Conservation (phyloP, 2,888 invertebrate species). For the Diaprepes abbreviatus region DNA sequence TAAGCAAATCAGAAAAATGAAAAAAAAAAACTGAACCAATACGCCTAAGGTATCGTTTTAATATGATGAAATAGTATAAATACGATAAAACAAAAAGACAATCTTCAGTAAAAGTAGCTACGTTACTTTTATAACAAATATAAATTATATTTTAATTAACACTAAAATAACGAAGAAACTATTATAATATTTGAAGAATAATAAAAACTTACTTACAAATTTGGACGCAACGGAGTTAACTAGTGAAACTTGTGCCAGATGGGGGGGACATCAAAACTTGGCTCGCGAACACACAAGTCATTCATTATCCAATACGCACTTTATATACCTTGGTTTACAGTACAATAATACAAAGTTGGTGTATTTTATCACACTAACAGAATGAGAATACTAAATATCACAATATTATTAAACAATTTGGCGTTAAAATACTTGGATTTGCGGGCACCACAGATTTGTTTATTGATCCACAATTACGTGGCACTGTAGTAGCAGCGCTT, state of each 20-base stretch:
- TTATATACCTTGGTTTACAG: constrained; percentile 44
- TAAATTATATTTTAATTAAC: background rate
- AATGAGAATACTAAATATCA: constrained; percentile 68
- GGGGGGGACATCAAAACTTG: constrained; percentile 60
- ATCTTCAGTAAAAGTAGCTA: too few species aligned
- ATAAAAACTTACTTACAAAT: constrained; percentile 63
- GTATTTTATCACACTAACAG: constrained; percentile 62
- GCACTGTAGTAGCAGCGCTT: constrained; percentile 61
- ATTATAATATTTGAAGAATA: too few species aligned
- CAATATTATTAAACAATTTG: constrained; percentile 67
- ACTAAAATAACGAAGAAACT: background rate
- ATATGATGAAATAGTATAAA: too few species aligned
- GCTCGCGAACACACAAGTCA: constrained; percentile 62
- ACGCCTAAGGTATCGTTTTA: too few species aligned
- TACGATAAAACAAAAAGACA: too few species aligned
- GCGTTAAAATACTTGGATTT: constrained; percentile 67
- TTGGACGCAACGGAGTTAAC: constrained; percentile 65
- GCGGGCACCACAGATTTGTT: constrained; percentile 64
- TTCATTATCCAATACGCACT: constrained; percentile 53
- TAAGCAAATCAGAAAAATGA: too few species aligned
- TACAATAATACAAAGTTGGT: constrained; percentile 58
- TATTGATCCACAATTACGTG: constrained; percentile 67
- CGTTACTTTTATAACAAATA: background rate
- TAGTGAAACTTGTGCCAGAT: constrained; percentile 58
- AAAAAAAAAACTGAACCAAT: too few species aligned